phyloP scores from a whole-genome alignment of 2,888 invertebrate species.

The Flexamia atlantica region DNA sequence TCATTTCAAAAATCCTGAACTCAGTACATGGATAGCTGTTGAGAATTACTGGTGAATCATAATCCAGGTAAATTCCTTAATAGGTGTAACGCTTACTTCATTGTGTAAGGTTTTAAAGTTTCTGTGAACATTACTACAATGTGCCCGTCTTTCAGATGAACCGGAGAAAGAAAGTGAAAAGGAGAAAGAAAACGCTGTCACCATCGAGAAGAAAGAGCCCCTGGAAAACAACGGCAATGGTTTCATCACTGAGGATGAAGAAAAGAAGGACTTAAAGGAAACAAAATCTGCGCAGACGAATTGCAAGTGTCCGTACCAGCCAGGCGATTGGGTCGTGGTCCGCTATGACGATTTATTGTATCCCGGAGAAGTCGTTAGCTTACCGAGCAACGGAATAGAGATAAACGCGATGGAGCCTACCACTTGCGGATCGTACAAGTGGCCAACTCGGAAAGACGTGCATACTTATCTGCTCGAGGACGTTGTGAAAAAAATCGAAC shows the following conservation, averaged over 20 bases:
- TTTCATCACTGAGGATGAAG: constrained; percentile 13
- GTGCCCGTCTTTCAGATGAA: constrained; percentile 40
- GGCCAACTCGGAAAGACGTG: constrained; percentile 52
- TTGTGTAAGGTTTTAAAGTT: neutral
- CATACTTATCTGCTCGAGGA: constrained; percentile 49
- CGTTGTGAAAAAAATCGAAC: constrained; percentile 53
- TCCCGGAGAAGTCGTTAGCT: constrained; percentile 42
- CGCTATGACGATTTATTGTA: constrained; percentile 49
- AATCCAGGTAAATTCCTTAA: neutral
- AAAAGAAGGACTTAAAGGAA: neutral
- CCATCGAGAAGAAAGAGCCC: neutral
- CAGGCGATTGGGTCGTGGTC: constrained; percentile 48
- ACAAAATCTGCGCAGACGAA: neutral
- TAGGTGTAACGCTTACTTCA: neutral
- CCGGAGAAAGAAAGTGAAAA: constrained; percentile 10
- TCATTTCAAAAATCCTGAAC: neutral
- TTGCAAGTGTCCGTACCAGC: constrained; percentile 32
- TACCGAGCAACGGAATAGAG: constrained; percentile 45
- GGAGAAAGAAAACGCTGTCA: neutral
- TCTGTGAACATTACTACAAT: constrained; percentile 26
- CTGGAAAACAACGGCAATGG: constrained; percentile 33
- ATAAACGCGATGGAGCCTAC: constrained; percentile 54
- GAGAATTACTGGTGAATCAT: neutral
- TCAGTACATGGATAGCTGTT: neutral
- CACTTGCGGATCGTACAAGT: constrained; percentile 53